Evolutionary conservation across 1,140 invertebrate species (phyloP).

Genomic region (roundworm (Caenorhabditis elegans)): DNA sequence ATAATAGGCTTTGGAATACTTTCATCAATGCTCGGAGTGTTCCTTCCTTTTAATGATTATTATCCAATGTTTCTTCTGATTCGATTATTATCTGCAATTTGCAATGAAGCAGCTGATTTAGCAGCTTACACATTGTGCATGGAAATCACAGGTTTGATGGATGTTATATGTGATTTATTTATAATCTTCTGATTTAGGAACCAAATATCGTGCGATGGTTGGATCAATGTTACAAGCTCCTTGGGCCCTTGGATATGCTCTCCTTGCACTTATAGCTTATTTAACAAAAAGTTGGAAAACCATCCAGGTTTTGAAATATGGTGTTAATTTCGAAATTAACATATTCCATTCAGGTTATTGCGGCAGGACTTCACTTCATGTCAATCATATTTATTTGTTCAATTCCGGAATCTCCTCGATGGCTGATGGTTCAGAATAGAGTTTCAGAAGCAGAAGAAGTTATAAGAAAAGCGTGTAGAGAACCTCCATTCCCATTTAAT

Average conservation of each 20-base stretch:
- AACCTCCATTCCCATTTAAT: slow-evolving; percentile 63
- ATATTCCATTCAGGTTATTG: slow-evolving; percentile 57
- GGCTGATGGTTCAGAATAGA: slow-evolving; percentile 64
- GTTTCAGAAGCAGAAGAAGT: slow-evolving; percentile 63
- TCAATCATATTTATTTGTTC: slow-evolving; percentile 61
- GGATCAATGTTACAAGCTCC: slow-evolving; percentile 63
- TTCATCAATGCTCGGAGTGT: slow-evolving; percentile 62
- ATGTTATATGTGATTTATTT: background rate
- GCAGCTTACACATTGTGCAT: slow-evolving; percentile 59
- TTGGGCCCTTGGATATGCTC: slow-evolving; percentile 64
- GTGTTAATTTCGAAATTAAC: background rate
- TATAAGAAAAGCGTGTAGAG: slow-evolving; percentile 63
- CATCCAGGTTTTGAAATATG: slow-evolving; percentile 53
- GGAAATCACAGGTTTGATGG: slow-evolving; percentile 63
- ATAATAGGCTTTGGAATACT: slow-evolving; percentile 65
- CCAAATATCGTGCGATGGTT: slow-evolving; percentile 63
- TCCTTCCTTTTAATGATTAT: slow-evolving; percentile 64
- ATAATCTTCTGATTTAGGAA: slow-evolving; percentile 49
- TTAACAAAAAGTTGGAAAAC: slow-evolving; percentile 62
- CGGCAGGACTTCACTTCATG: slow-evolving; percentile 60
- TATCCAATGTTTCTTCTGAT: slow-evolving; percentile 65
- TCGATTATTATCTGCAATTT: slow-evolving; percentile 61
- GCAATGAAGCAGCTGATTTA: slow-evolving; percentile 62
- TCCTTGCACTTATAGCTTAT: slow-evolving; percentile 63
- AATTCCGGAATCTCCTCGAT: slow-evolving; percentile 62